These are phyloP conservation scores for Phenganax marumi DNA, from an alignment of 92 coral and sea anemone species.

Conservation along the genomic window DNA sequence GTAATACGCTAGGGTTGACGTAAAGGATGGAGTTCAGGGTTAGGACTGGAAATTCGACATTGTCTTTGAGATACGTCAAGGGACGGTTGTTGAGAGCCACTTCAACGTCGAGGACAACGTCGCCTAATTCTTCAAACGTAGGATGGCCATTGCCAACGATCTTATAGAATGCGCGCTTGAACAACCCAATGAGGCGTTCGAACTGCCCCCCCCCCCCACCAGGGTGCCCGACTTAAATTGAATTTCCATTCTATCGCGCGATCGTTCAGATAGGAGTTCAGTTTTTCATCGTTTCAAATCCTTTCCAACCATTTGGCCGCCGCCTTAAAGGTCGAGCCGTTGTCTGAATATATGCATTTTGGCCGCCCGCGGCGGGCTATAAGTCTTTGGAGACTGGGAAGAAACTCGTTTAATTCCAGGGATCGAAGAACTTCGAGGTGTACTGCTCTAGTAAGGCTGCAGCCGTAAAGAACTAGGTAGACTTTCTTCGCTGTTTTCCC, in stretches of 20 bases:
- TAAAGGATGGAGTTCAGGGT: background rate
- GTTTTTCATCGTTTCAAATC: background rate
- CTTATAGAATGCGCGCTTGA: background rate
- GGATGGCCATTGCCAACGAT: background rate
- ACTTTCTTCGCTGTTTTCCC: constrained; percentile 40
- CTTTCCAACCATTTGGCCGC: background rate
- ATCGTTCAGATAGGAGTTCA: background rate
- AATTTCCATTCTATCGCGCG: background rate
- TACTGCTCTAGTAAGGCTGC: constrained; percentile 36
- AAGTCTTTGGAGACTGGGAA: constrained; percentile 33
- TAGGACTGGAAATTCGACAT: background rate
- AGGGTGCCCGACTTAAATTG: constrained; percentile 11
- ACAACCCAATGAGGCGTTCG: constrained; percentile 4
- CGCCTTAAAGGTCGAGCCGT: constrained; percentile 8
- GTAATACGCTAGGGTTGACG: background rate
- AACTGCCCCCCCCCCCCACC: constrained; percentile 15
- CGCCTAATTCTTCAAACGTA: background rate
- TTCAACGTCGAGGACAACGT: constrained; percentile 4
- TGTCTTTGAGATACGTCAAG: background rate
- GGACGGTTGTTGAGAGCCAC: background rate
- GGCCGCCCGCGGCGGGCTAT: constrained; percentile 24
- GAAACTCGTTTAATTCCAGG: constrained; percentile 28
- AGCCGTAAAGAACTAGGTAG: constrained; percentile 27
- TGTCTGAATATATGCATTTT: background rate
- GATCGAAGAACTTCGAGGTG: constrained; percentile 36